Percentiles rank a stretch among this genome's conserved stretches.
Evolutionary conservation across 2,888 invertebrate species (phyloP).

Genomic region (Neria commutata): DNA sequence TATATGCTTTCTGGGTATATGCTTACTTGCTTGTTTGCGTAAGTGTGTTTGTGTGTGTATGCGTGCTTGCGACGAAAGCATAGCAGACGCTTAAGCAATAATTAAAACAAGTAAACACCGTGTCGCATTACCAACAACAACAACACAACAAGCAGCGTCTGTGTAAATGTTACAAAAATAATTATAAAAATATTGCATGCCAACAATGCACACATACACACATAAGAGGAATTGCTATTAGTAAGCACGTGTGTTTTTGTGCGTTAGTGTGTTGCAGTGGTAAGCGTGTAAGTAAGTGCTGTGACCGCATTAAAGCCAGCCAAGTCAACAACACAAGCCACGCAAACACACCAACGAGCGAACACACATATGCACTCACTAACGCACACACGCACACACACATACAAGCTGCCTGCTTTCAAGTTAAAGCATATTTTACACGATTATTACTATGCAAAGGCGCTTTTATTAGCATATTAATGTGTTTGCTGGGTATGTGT

Average conservation of each 20-base stretch:
- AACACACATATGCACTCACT: no score
- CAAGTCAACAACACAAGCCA: background rate
- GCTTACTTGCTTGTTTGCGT: slow-evolving; percentile 15
- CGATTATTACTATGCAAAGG: no score
- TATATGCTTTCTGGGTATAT: no score
- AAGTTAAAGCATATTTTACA: no score
- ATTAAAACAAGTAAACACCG: slow-evolving; percentile 33
- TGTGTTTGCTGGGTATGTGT: no score
- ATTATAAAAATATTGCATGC: slow-evolving; percentile 36
- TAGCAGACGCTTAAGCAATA: slow-evolving; percentile 26
- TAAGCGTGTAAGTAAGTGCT: background rate
- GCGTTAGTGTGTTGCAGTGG: background rate
- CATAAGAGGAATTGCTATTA: background rate
- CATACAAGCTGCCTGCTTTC: no score
- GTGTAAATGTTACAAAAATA: slow-evolving; percentile 52
- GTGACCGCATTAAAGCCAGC: background rate
- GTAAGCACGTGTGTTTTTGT: background rate
- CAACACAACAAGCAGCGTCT: slow-evolving; percentile 44
- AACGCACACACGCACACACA: slow-evolving; percentile 1
- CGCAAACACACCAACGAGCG: no score
- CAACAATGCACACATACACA: slow-evolving; percentile 16
- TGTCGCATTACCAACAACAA: slow-evolving; percentile 12
- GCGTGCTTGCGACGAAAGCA: background rate
- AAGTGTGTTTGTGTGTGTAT: slow-evolving; percentile 27
- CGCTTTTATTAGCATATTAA: no score